phyloP scores from a whole-genome alignment of 2,797 vertebrate species.

The Anabas testudineus region DNA sequence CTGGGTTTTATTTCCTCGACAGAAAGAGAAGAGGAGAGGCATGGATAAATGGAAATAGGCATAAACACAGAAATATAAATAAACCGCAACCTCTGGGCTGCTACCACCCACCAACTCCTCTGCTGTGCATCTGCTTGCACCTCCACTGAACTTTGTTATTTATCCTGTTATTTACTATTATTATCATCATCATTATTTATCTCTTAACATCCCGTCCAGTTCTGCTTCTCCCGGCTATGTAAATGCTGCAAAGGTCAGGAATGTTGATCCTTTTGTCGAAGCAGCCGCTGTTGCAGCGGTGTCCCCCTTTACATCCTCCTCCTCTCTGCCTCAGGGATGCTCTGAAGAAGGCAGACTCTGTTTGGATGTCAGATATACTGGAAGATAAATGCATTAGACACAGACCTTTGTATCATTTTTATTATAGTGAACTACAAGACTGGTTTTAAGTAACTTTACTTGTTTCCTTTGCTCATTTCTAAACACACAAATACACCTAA shows the following conservation, averaged over 20 bases:
- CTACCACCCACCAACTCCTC: constrained; percentile 66
- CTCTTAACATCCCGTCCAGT: constrained; percentile 15
- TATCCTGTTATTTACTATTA: constrained; percentile 51
- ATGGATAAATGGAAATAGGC: constrained; percentile 50
- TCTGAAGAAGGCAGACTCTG: constrained; percentile 14
- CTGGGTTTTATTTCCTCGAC: constrained; percentile 64
- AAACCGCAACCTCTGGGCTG: constrained; percentile 72
- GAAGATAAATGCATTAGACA: constrained; percentile 1
- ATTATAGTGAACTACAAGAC: too few species aligned
- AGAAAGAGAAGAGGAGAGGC: constrained; percentile 27
- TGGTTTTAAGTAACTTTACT: neutral
- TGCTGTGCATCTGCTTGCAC: constrained; percentile 63
- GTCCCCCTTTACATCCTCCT: constrained; percentile 5
- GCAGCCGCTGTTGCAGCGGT: neutral
- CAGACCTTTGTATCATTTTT: constrained; percentile 11
- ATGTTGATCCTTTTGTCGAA: constrained; percentile 31
- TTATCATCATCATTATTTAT: constrained; percentile 34
- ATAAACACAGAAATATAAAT: constrained; percentile 74
- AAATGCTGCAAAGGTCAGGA: constrained; percentile 41
- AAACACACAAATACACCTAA: neutral
- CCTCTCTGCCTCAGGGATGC: constrained; percentile 30
- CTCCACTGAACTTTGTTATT: constrained; percentile 64
- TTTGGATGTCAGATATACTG: constrained; percentile 25
- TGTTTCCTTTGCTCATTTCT: neutral
- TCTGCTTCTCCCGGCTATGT: constrained; percentile 9